phyloP scores from a whole-genome alignment of 1,140 invertebrate genomes.

The Ruditapes philippinarum region DNA sequence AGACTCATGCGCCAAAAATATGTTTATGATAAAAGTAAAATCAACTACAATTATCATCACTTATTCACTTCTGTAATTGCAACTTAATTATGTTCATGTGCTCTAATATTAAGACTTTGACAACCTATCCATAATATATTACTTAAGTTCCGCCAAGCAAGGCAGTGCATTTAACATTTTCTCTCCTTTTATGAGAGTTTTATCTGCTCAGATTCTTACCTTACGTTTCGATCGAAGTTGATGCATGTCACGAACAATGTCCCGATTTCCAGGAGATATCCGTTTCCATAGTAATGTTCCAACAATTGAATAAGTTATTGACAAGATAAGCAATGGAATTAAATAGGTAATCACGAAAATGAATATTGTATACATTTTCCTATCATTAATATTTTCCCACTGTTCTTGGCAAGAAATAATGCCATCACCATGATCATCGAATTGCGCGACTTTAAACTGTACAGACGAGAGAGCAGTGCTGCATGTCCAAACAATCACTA shows the following conservation, averaged over 20 bases:
- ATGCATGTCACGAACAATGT: constrained; percentile 86
- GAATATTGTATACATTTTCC: constrained; percentile 87
- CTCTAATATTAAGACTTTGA: no score
- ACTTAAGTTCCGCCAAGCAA: no score
- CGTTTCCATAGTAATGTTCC: constrained; percentile 85
- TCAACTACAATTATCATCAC: no score
- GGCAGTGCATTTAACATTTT: no score
- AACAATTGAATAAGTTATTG: constrained; percentile 87
- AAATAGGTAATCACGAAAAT: constrained; percentile 88
- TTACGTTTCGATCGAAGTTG: constrained; percentile 88
- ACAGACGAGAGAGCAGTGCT: constrained; percentile 85
- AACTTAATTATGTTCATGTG: no score
- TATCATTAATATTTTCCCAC: constrained; percentile 75
- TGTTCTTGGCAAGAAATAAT: constrained; percentile 76
- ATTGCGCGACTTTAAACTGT: constrained; percentile 86
- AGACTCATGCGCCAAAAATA: no score
- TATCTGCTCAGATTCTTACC: no score
- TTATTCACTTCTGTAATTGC: no score
- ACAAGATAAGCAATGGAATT: constrained; percentile 87
- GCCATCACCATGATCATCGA: constrained; percentile 49
- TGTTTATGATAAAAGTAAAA: no score
- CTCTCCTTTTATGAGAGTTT: no score
- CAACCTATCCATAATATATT: no score
- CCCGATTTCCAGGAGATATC: constrained; percentile 88
- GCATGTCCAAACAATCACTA: constrained; percentile 87